Evolutionary conservation across 2,888 invertebrate species (phyloP).

Genomic region (Geophilus truncorum): DNA sequence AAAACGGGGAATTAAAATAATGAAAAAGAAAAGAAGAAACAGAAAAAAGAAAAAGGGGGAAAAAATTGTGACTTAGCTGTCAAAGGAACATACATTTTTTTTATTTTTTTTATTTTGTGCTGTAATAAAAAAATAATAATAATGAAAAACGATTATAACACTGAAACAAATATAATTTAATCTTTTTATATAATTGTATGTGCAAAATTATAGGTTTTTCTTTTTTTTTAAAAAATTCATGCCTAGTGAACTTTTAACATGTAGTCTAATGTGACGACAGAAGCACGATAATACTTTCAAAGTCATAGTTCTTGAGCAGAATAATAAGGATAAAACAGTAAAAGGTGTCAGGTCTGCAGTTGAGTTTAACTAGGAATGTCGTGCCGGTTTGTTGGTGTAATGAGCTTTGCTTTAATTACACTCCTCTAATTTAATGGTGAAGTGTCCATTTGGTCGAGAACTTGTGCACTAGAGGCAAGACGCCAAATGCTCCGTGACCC

Average conservation of each 20-base stretch:
- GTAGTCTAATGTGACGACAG: neutral
- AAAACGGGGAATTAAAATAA: neutral
- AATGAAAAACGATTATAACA: no score
- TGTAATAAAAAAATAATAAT: neutral
- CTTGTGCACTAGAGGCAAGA: neutral
- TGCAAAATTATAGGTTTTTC: no score
- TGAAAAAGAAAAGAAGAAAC: neutral
- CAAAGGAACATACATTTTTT: no score
- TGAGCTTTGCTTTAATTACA: conserved; percentile 15
- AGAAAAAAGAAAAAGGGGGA: neutral
- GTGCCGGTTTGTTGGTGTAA: neutral
- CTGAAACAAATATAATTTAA: no score
- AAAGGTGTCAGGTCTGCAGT: neutral
- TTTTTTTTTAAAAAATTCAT: no score
- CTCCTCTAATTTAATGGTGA: conserved; percentile 12
- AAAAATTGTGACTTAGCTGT: neutral
- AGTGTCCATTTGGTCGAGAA: neutral
- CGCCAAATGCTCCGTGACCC: neutral
- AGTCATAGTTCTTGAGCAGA: neutral
- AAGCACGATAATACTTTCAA: neutral
- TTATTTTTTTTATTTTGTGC: no score
- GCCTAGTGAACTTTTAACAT: neutral
- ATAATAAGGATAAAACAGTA: neutral
- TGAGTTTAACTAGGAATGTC: neutral
- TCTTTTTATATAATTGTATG: no score